Evolutionary conservation across 2,888 invertebrate genomes (phyloP), one percentile per base, ranked within the genome.

Genomic region (Agrilus mali): DNA sequence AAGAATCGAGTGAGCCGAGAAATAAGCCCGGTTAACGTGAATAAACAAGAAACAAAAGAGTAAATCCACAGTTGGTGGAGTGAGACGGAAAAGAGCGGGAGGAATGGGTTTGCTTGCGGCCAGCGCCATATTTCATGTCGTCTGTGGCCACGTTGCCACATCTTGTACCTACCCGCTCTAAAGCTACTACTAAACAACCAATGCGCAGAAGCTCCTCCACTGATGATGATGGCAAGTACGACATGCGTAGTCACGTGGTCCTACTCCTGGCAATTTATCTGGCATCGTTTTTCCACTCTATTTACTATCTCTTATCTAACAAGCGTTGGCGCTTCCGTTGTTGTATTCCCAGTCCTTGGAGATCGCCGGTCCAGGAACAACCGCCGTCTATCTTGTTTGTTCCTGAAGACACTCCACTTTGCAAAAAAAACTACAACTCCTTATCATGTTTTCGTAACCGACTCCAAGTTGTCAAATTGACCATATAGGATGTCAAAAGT

Each of bases 61-160:
- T 17, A 17, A 36, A 12, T 27, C 27, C 45, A 45, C 39, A 46
- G 49, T 49, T 47, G 38, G 45, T 45, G 40, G 43, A 46, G 44
- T 42, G 48, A 47, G 50, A 52, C 55, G 50, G 55, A 51, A 49
- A 58, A 55, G 49, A 56, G 54, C 55, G 53, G 53, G 56, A 58
- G 58, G 59, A 60, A 60, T 57, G 60, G 60, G 60, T 60, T 60
- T 59, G 59, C 63, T 63, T 52, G 60, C 60, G 63, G 63, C 63
- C 62, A 61, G 60, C 60, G 58, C 59, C 59, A 61, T 62, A 61
- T 60, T 60, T 63, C 59, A 60, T 61, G 63, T 61, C 61, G 60
- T 61, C 60, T 60, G 53, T 58, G 50, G 57, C 59, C 47, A 49
- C 48, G 60, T 61, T 62, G 60, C 61, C 62, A 60, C 52, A 48